Percentiles rank a stretch among this genome's conserved stretches.
Evolutionary conservation across 2,797 vertebrate genomes (phyloP).

Genomic region (Melanotaenia boesemani): DNA sequence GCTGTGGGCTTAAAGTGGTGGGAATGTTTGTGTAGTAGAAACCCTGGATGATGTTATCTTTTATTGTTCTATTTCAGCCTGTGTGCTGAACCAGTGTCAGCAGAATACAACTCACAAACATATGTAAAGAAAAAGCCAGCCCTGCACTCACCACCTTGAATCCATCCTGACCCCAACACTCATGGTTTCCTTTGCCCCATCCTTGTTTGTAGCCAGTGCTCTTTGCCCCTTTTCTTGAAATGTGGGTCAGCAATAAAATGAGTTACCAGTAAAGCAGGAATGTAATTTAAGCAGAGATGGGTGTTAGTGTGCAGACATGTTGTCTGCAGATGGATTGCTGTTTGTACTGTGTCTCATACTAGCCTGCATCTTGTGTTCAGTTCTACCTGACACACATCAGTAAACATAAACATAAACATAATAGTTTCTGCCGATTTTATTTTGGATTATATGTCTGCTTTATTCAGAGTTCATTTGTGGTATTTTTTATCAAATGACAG

Average conservation of each 20-base stretch:
- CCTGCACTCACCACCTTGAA: constrained; percentile 35
- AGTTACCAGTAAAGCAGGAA: constrained; percentile 21
- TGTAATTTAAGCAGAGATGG: constrained; percentile 36
- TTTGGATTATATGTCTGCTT: constrained; percentile 12
- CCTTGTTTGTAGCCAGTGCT: constrained; percentile 12
- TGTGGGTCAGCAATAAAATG: constrained; percentile 39
- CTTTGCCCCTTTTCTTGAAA: constrained; percentile 36
- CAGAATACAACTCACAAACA: constrained; percentile 31
- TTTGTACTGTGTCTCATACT: constrained; percentile 36
- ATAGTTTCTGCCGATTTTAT: constrained; percentile 45
- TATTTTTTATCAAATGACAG: constrained; percentile 11
- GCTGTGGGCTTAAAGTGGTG: constrained; percentile 66
- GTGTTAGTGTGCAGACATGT: constrained; percentile 58
- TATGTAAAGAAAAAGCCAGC: constrained; percentile 37
- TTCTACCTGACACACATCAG: constrained; percentile 39
- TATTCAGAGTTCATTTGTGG: constrained; percentile 25
- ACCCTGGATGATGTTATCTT: constrained; percentile 70
- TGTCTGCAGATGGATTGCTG: constrained; percentile 52
- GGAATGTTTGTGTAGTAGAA: constrained; percentile 79
- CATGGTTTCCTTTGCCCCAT: not conserved
- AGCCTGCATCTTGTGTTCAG: constrained; percentile 37
- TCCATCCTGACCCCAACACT: constrained; percentile 41
- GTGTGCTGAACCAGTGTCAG: constrained; percentile 56
- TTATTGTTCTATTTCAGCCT: constrained; percentile 75
- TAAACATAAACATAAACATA: constrained; percentile 69